Percentiles rank a stretch among this genome's conserved stretches.
Conservation (phyloP, 2,113 vertebrate genomes). For the Xiphophorus hellerii region DNA sequence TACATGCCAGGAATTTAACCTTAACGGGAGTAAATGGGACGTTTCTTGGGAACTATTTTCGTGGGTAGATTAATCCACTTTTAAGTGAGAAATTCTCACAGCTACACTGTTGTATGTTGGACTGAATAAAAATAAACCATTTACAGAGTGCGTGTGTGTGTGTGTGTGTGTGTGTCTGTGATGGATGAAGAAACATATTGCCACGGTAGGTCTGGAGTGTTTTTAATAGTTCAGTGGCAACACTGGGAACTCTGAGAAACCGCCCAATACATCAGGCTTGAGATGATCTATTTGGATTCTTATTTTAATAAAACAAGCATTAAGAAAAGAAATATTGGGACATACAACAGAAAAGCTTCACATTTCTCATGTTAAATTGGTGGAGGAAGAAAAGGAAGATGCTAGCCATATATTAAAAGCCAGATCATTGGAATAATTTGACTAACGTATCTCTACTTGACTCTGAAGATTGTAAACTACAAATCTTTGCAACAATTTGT, state of each 20-base stretch:
- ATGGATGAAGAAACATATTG: no score
- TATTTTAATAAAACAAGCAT: background rate
- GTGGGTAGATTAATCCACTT: background rate
- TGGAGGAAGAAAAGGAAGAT: no score
- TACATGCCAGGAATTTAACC: background rate
- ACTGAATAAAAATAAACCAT: background rate
- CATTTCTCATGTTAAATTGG: no score
- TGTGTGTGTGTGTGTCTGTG: background rate
- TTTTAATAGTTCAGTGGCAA: no score
- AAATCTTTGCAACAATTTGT: no score
- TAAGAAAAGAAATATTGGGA: background rate
- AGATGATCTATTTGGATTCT: background rate
- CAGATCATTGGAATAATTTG: no score
- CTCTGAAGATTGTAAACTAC: no score
- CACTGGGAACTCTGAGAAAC: background rate
- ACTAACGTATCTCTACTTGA: no score
- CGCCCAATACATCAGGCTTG: background rate
- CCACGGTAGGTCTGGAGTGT: no score
- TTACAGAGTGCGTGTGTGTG: no score
- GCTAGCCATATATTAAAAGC: no score
- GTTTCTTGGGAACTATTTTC: background rate
- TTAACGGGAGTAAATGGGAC: background rate
- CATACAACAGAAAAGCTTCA: no score
- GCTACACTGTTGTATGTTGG: background rate
- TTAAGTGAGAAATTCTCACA: background rate